A percentile compares a stretch with the other conserved stretches of the same genome.
These are phyloP conservation scores for Pavo muticus DNA, from an alignment of 2,113 vertebrate genomes.

Conservation along the genomic window DNA sequence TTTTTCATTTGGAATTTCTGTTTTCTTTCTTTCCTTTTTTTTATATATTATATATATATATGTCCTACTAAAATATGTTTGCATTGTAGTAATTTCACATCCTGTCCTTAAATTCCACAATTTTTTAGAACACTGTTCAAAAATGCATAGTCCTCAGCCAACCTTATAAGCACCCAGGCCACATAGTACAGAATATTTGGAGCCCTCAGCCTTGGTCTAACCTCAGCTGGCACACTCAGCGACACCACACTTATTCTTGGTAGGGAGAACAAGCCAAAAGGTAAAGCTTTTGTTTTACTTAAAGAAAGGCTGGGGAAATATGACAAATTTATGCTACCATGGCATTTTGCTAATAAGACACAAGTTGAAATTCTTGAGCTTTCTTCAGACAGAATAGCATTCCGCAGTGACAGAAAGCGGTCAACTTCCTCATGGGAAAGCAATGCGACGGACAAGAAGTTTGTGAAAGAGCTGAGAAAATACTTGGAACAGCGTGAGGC, in stretches of 20 bases:
- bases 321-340: not conserved
- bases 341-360: not conserved
- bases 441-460: not conserved
- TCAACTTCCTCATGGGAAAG: not conserved
- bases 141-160: not conserved
- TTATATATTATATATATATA: too few species aligned
- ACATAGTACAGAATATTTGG: not conserved
- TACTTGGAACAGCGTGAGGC: not conserved
- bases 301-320: not conserved
- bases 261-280: not conserved
- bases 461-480: not conserved
- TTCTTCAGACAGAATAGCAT: not conserved
- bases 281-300: not conserved
- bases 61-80: not conserved
- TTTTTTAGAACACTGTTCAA: not conserved
- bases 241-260: not conserved
- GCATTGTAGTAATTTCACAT: not conserved
- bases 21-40: not conserved
- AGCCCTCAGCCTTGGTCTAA: not conserved
- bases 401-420: not conserved
- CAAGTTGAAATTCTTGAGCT: not conserved
- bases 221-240: not conserved
- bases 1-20: not conserved
- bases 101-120: not conserved
- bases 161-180: not conserved